Conservation (phyloP, 2,797 vertebrate genomes). For the Sorex maritimensis region DNA sequence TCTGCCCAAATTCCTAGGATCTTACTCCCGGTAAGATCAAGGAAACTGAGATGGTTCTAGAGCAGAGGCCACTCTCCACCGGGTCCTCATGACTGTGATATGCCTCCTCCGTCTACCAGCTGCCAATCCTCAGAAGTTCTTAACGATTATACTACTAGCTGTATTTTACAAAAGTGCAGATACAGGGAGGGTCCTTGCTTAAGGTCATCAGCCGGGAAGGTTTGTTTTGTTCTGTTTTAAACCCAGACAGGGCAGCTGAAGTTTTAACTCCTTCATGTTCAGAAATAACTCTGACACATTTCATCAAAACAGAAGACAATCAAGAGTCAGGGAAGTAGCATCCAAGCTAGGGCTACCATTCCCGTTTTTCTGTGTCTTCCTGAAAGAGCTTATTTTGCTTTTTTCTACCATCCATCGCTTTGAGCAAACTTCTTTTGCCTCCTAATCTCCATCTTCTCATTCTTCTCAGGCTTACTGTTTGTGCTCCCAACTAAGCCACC, state of each 20-base stretch:
- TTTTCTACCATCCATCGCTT: not conserved
- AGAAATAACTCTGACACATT: not conserved
- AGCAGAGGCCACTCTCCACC: not conserved
- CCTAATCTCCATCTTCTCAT: not conserved
- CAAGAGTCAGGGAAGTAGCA: not conserved
- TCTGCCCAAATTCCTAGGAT: not conserved
- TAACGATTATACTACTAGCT: not conserved
- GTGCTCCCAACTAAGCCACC: not conserved
- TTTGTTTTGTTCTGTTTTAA: not conserved
- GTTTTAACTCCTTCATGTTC: not conserved
- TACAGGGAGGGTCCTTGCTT: not conserved
- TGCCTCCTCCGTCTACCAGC: not conserved
- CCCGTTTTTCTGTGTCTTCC: not conserved
- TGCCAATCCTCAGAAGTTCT: constrained; percentile 31
- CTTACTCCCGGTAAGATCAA: not conserved
- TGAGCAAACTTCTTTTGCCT: not conserved
- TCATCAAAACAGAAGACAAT: not conserved
- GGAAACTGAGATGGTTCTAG: not conserved
- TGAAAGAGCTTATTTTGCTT: not conserved
- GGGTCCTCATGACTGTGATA: not conserved
- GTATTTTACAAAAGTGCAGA: constrained; percentile 14
- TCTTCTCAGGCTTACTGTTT: not conserved
- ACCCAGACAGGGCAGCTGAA: not conserved
- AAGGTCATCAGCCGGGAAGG: not conserved
- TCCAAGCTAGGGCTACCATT: not conserved